A percentile compares a stretch with the other conserved stretches of the same genome.
phyloP scores from a whole-genome alignment of 2,888 invertebrate species.

The Cosmorhoe ocellata region DNA sequence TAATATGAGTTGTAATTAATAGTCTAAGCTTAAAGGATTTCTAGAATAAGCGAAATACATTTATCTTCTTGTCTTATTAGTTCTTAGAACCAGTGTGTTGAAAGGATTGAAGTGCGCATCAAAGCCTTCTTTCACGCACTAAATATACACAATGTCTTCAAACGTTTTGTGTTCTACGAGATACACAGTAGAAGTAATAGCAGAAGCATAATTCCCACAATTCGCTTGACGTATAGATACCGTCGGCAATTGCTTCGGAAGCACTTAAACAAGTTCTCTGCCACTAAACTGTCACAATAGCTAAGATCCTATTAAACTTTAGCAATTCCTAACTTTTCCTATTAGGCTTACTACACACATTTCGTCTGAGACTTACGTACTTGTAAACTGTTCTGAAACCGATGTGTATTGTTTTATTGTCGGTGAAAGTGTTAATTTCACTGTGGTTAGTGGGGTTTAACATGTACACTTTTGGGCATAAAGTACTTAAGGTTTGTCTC shows the following conservation, averaged over 20 bases:
- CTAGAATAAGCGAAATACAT: no score
- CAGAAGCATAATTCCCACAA: not conserved
- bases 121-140: no score
- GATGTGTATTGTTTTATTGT: conserved; percentile 33
- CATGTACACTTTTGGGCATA: no score
- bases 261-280: conserved; percentile 59
- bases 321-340: conserved; percentile 74
- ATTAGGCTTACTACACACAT: conserved; percentile 66
- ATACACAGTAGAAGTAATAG: no score
- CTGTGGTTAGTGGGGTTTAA: not conserved
- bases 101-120: no score
- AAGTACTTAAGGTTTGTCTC: no score
- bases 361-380: conserved; percentile 37
- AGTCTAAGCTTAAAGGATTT: no score
- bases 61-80: no score
- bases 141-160: no score
- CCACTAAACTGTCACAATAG: conserved; percentile 73
- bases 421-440: conserved; percentile 13
- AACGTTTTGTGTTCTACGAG: no score
- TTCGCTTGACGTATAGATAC: conserved; percentile 35
- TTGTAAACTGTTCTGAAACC: conserved; percentile 37
- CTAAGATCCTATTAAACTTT: conserved; percentile 76
- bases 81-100: no score
- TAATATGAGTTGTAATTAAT: no score
- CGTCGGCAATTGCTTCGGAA: conserved; percentile 54